Evolutionary conservation across 2,797 vertebrate genomes (phyloP).

Genomic region (Prunella strophiata): DNA sequence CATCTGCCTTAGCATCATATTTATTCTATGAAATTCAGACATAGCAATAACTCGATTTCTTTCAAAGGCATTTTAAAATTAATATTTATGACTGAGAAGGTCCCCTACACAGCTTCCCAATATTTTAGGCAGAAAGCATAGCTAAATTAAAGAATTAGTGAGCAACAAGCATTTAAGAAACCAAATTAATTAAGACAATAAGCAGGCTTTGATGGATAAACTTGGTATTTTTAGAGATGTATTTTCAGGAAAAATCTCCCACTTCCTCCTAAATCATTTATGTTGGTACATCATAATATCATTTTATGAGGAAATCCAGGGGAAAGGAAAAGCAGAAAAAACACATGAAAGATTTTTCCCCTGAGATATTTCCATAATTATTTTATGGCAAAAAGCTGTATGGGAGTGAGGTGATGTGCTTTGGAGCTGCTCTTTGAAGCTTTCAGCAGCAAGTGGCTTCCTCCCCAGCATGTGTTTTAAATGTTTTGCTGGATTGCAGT

Average conservation of each 20-base stretch:
- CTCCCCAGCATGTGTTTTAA: conserved; percentile 51
- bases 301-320: not conserved
- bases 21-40: not conserved
- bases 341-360: conserved; percentile 10
- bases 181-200: not conserved
- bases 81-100: not conserved
- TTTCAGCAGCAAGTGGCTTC: conserved; percentile 45
- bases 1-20: not conserved
- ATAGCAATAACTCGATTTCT: not conserved
- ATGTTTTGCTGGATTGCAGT: conserved; percentile 31
- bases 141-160: not conserved
- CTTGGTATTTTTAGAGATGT: not conserved
- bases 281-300: not conserved
- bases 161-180: not conserved
- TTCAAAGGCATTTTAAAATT: not conserved
- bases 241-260: not conserved
- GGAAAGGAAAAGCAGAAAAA: conserved; percentile 3
- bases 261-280: not conserved
- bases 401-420: not conserved
- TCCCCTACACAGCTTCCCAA: not conserved
- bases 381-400: conserved; percentile 17
- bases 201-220: not conserved
- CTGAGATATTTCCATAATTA: conserved; percentile 38
- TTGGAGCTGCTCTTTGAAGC: conserved; percentile 38
- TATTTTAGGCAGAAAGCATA: not conserved